Conservation (phyloP, 1,140 invertebrate genomes). For the Megathymus violae region DNA sequence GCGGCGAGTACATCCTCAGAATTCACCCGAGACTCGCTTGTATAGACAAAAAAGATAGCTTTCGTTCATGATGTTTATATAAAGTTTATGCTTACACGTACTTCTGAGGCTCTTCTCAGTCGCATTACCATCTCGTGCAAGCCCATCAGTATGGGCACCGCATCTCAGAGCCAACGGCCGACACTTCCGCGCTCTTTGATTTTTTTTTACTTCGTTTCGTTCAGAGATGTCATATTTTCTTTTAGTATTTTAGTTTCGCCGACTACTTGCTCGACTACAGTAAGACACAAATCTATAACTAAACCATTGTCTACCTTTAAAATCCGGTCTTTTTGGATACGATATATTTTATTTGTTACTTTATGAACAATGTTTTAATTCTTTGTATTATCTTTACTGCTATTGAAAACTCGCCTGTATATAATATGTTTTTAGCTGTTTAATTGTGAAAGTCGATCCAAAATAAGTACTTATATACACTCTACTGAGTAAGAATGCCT, state of each 20-base stretch:
- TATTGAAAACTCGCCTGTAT: too few species aligned
- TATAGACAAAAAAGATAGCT: too few species aligned
- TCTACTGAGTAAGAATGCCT: too few species aligned
- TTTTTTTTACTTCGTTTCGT: constrained; percentile 62
- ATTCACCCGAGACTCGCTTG: constrained; percentile 1
- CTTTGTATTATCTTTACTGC: too few species aligned
- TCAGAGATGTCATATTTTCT: constrained; percentile 39
- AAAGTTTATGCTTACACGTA: constrained; percentile 38
- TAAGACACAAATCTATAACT: too few species aligned
- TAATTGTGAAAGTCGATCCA: too few species aligned
- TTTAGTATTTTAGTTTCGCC: constrained; percentile 1
- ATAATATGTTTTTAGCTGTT: too few species aligned
- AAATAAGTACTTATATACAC: too few species aligned
- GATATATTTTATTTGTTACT: too few species aligned
- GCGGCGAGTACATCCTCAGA: constrained; percentile 3
- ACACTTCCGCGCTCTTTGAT: constrained; percentile 55
- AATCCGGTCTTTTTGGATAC: too few species aligned
- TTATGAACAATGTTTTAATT: too few species aligned
- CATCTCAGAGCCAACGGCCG: constrained; percentile 57
- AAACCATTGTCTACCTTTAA: too few species aligned
- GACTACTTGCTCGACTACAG: constrained; percentile 12
- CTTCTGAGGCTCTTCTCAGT: constrained; percentile 41
- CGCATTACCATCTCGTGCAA: constrained; percentile 48
- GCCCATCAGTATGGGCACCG: constrained; percentile 64
- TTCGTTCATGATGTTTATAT: constrained; percentile 29